Conservation (phyloP, 2,797 vertebrate species). For the Enteromius thamalakanensis region DNA sequence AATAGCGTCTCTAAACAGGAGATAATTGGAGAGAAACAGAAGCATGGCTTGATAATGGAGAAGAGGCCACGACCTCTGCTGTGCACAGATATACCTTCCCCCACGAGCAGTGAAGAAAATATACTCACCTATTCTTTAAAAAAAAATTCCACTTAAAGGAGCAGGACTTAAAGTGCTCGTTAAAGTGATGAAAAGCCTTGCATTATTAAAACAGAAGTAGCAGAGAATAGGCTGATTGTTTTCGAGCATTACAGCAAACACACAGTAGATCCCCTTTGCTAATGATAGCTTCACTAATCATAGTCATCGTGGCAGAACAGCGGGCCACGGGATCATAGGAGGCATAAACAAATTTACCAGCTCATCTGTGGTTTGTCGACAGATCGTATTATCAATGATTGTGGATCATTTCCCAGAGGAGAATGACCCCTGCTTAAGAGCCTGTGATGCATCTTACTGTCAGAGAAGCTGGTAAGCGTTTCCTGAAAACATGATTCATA, state of each 20-base stretch:
- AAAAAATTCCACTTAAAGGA: background rate
- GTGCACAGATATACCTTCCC: background rate
- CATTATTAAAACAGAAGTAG: constrained; percentile 26
- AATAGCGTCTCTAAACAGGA: constrained; percentile 19
- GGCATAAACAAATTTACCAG: constrained; percentile 39
- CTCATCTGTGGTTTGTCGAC: constrained; percentile 37
- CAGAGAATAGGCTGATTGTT: constrained; percentile 42
- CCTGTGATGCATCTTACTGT: constrained; percentile 49
- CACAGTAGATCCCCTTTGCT: constrained; percentile 27
- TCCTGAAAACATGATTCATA: constrained; percentile 48
- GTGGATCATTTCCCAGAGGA: constrained; percentile 38
- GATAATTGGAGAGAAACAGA: constrained; percentile 35
- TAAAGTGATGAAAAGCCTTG: constrained; percentile 27
- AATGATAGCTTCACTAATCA: constrained; percentile 51
- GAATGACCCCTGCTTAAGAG: constrained; percentile 47
- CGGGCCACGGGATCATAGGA: constrained; percentile 5
- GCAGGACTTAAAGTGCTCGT: background rate
- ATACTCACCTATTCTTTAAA: constrained; percentile 5
- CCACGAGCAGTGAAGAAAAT: background rate
- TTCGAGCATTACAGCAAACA: constrained; percentile 25
- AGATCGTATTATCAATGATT: constrained; percentile 33
- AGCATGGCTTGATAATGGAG: constrained; percentile 5
- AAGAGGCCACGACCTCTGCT: background rate
- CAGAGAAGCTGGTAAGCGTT: constrained; percentile 26
- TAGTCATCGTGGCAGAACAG: constrained; percentile 19